These are phyloP conservation scores for Troglohyphantes excavatus DNA, from an alignment of 2,888 invertebrate species.

Conservation along the genomic window DNA sequence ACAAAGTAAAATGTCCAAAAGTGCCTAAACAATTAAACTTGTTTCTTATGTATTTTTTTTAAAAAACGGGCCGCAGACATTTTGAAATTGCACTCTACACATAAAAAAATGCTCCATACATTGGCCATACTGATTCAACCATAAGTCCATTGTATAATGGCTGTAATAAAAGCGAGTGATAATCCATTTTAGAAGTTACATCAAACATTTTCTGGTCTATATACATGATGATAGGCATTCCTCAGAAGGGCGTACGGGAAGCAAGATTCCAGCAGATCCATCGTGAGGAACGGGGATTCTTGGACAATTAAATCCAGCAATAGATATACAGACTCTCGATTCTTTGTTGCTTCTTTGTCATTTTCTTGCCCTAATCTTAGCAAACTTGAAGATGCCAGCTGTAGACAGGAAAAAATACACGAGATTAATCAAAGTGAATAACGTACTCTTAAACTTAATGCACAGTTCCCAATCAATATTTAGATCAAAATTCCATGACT, in stretches of 20 bases:
- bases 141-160: background rate
- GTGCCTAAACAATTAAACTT: too few species aligned
- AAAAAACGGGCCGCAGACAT: background rate
- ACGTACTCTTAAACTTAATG: too few species aligned
- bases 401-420: slow-evolving; percentile 79
- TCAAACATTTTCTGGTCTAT: slow-evolving; percentile 85
- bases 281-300: slow-evolving; percentile 98
- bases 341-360: slow-evolving; percentile 95
- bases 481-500: too few species aligned
- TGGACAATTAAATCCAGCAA: slow-evolving; percentile 97
- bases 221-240: slow-evolving; percentile 98
- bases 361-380: slow-evolving; percentile 96
- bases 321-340: slow-evolving; percentile 98
- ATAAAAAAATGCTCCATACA: slow-evolving; percentile 6
- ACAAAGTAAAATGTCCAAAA: too few species aligned
- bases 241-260: slow-evolving; percentile 99
- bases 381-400: slow-evolving; percentile 96
- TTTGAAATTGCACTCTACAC: background rate
- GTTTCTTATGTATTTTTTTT: too few species aligned
- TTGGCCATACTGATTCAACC: background rate
- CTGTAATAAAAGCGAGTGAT: background rate
- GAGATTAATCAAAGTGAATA: too few species aligned
- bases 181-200: background rate
- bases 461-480: too few species aligned
- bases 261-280: slow-evolving; percentile 99